Evolutionary conservation across 2,888 invertebrate genomes (phyloP).

Genomic region (Drosophila mulleri): DNA sequence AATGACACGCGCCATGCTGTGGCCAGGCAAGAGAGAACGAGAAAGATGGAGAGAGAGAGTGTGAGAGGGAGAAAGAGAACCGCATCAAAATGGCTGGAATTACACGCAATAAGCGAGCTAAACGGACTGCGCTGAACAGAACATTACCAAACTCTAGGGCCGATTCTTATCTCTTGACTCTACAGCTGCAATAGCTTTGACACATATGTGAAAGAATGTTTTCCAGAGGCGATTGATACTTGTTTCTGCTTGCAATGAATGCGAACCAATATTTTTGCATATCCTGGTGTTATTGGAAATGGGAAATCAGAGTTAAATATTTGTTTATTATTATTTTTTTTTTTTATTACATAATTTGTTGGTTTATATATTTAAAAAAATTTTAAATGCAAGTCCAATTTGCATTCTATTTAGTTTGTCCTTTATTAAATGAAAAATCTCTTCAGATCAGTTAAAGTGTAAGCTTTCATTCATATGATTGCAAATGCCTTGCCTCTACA

Average conservation of each 20-base stretch:
- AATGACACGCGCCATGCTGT: constrained; percentile 55
- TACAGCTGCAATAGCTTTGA: constrained; percentile 1
- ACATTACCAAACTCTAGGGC: constrained; percentile 30
- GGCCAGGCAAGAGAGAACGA: background rate
- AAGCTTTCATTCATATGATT: no score
- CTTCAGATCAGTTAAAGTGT: no score
- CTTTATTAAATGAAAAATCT: no score
- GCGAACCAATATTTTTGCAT: no score
- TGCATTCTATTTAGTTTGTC: no score
- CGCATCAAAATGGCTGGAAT: constrained; percentile 59
- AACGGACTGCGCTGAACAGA: constrained; percentile 44
- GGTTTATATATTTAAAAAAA: no score
- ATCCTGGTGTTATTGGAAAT: no score
- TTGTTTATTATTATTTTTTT: no score
- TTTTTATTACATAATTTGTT: no score
- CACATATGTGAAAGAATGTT: background rate
- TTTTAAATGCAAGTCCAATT: no score
- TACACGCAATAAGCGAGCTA: constrained; percentile 66
- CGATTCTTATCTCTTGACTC: constrained; percentile 19
- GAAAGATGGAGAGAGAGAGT: background rate
- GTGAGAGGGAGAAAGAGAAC: constrained; percentile 18
- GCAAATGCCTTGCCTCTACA: background rate
- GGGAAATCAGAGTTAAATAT: no score
- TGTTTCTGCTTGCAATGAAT: background rate
- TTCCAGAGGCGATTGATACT: background rate